A percentile compares a stretch with the other conserved stretches of the same genome.
These are phyloP conservation scores for Otolemur crassicaudatus DNA, from an alignment of 2,797 vertebrate genomes.

Conservation along the genomic window DNA sequence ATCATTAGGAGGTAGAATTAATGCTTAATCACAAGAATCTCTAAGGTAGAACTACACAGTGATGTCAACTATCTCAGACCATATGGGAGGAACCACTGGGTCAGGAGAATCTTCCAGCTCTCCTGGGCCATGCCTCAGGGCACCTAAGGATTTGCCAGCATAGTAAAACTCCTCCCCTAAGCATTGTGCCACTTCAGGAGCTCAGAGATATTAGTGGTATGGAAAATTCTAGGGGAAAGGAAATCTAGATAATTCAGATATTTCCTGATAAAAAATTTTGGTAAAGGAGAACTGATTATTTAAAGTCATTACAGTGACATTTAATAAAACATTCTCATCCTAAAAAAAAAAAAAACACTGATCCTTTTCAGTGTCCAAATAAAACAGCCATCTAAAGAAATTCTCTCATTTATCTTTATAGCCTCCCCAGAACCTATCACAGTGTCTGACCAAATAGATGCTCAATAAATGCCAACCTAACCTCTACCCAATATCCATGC, in stretches of 20 bases:
- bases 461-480: background rate
- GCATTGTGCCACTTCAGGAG: background rate
- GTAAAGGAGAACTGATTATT: background rate
- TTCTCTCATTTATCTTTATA: background rate
- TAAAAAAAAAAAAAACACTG: background rate
- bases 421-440: background rate
- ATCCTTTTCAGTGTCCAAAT: background rate
- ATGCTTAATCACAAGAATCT: background rate
- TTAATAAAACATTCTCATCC: conserved; percentile 1
- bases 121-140: background rate
- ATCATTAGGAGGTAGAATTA: background rate
- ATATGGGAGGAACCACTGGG: background rate
- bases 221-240: background rate
- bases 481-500: background rate
- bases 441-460: background rate
- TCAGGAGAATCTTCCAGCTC: background rate
- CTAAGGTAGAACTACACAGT: background rate
- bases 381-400: background rate
- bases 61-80: background rate
- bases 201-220: background rate
- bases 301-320: background rate
- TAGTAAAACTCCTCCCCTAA: background rate
- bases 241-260: background rate
- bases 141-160: background rate
- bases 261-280: conserved; percentile 34